Evolutionary conservation across 1,140 invertebrate genomes (phyloP), one percentile per base, ranked within the genome.

Genomic region (Tachypleus tridentatus): DNA sequence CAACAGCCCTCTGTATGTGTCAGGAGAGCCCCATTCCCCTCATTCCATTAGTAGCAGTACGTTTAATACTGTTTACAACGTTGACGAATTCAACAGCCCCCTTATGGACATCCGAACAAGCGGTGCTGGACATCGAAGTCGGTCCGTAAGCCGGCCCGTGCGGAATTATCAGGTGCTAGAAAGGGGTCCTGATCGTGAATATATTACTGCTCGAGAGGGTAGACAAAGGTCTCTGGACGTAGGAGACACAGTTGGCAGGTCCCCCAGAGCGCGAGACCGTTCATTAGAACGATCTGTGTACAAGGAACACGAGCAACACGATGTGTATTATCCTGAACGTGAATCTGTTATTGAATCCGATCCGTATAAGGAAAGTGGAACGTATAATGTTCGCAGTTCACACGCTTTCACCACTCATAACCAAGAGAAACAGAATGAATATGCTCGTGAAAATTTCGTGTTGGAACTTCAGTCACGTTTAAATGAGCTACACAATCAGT

Each of bases 401-500:
- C 29, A 29, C 29, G 29, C 29, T 29, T 29, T 29, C 29, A 29
- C 29, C 29, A 29, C 29, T 29, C 29, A 29, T 29, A 29, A 29
- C 29, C 29, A 29, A 29, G 29, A 29, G 29, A 29, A 29, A 29
- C 29, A 29, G 29, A 29, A 29, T 29, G 29, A 29, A 29, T 29
- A 29, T 29, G 29, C 29, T 29, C 54, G 68, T 5, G 72, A 73
- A 58, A 70, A 62, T 50, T 72, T 73, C 80, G 82, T 97, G 72
- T 87, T 91, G 52, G 94, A 97, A 75, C 82, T 98, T 53, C 93
- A 97, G 78, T 86, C 89, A 71, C 92, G 97, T 80, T 93, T 97
- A 76, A 88, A 87, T 71, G 94, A 98, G 76, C 81, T 97, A 65
- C 93, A 97, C 75, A 84, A 91, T 11, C 95, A 98, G 78, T 85